Percentiles rank a stretch among this genome's conserved stretches.
These are phyloP conservation scores for Falco rusticolus DNA, from an alignment of 2,797 vertebrate genomes.

Conservation along the genomic window DNA sequence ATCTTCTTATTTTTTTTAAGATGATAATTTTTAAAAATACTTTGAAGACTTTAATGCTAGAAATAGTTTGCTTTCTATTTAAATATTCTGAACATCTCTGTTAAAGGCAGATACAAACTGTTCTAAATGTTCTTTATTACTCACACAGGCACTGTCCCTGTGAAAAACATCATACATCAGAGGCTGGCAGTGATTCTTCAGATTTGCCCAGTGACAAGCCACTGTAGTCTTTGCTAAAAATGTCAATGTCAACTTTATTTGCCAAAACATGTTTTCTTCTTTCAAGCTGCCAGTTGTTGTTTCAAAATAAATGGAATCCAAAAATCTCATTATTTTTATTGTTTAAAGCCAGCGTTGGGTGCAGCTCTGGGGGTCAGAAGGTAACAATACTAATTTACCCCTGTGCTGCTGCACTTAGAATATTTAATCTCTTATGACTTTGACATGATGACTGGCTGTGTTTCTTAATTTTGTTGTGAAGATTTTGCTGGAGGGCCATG, in stretches of 20 bases:
- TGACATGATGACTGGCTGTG: constrained; percentile 44
- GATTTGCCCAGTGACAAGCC: constrained; percentile 57
- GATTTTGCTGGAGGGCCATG: constrained; percentile 40
- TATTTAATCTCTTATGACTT: constrained; percentile 65
- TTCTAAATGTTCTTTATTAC: constrained; percentile 50
- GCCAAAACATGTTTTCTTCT: constrained; percentile 67
- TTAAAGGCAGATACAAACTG: constrained; percentile 27
- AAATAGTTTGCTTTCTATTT: constrained; percentile 33
- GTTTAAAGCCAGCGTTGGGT: constrained; percentile 61
- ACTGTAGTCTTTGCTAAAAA: constrained; percentile 59
- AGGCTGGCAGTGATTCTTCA: constrained; percentile 41
- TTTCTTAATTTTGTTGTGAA: constrained; percentile 57
- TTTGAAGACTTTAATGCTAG: neutral
- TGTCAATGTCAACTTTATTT: constrained; percentile 71
- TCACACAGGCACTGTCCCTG: constrained; percentile 10
- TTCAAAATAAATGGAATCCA: constrained; percentile 67
- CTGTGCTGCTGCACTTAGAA: constrained; percentile 55
- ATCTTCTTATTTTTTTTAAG: neutral
- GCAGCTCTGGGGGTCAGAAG: constrained; percentile 55
- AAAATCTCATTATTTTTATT: constrained; percentile 76
- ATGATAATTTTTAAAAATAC: neutral
- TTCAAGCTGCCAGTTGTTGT: constrained; percentile 67
- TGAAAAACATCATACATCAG: constrained; percentile 44
- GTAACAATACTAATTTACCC: constrained; percentile 68
- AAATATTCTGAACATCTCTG: constrained; percentile 16